phyloP scores from a whole-genome alignment of 2,797 vertebrate species.

The Siniperca obscura region DNA sequence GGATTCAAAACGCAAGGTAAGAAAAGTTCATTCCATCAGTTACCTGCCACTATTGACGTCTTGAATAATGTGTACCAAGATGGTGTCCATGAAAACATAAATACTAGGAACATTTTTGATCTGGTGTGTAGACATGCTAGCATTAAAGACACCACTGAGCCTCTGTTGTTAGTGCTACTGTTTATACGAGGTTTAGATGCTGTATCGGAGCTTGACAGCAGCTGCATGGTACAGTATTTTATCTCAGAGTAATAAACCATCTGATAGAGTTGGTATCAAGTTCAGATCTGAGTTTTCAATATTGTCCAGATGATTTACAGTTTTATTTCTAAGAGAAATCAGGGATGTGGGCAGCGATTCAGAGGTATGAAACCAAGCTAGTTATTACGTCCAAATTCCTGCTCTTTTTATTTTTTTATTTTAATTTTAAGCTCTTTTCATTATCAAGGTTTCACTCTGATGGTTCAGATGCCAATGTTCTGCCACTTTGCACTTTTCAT shows the following conservation, averaged over 20 bases:
- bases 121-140: not conserved
- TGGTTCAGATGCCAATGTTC: constrained; percentile 20
- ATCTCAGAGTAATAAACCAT: constrained; percentile 17
- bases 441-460: constrained; percentile 5
- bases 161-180: no score
- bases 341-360: not conserved
- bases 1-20: constrained; percentile 98
- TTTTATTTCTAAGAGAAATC: not conserved
- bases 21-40: constrained; percentile 29
- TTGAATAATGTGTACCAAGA: not conserved
- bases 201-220: not conserved
- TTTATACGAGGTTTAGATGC: not conserved
- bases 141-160: not conserved
- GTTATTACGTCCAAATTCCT: constrained; percentile 6
- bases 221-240: not conserved
- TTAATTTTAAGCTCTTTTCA: not conserved
- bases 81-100: not conserved
- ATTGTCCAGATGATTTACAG: not conserved
- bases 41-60: not conserved
- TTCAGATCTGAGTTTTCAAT: constrained; percentile 6
- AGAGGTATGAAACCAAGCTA: constrained; percentile 3
- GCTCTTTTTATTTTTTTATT: constrained; percentile 8
- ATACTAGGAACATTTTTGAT: not conserved
- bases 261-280: not conserved
- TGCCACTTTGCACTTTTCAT: constrained; percentile 1